Base-by-base conservation (phyloP, 1,140 invertebrate genomes). In the Alviniconcha marisindica region DNA sequence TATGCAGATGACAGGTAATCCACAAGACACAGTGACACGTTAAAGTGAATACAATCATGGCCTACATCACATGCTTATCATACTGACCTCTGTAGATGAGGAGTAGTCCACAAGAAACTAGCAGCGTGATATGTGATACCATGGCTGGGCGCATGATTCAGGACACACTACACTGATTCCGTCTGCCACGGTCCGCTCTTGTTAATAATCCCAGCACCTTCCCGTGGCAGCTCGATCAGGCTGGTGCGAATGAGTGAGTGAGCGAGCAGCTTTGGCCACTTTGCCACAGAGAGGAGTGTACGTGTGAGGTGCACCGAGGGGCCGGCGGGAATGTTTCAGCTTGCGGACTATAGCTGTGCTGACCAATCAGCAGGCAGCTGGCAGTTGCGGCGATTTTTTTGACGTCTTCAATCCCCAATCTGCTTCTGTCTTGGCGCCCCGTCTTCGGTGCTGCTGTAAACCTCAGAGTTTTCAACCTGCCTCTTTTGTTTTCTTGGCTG, bases 51-150 rank as follows among this genome's bases (percentile, higher is more conserved):
- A n/a, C n/a, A n/a, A n/a, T n/a, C n/a, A n/a, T n/a, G n/a, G n/a
- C n/a, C n/a, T n/a, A n/a, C n/a, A n/a, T n/a, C n/a, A n/a, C n/a
- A n/a, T n/a, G n/a, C n/a, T n/a, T n/a, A n/a, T 48, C 44, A 48
- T 15, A 44, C 73, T 42, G 40, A 76, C 73, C 73, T 76, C 38
- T 44, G 38, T 76, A 44, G 40, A n/a, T 40, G 38, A 7, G 24
- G 24, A 76, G 15, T 42, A 44, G 10, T 76, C 73, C 73, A 76
- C 42, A 76, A 44, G 38, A 76, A 24, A 76, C 21, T 36, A 76
- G 24, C 7, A 76, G 40, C 15, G 60, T 63, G 7, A 24, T 14
- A 24, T 24, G 24, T 5, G 60, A 63, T 14, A 63, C 44, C 44
- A 48, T 48, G 44, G 44, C n/a, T 48, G 44, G 44, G 44, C 7